Evolutionary conservation across 2,113 vertebrate genomes (phyloP).

Genomic region (Haemorhous mexicanus): DNA sequence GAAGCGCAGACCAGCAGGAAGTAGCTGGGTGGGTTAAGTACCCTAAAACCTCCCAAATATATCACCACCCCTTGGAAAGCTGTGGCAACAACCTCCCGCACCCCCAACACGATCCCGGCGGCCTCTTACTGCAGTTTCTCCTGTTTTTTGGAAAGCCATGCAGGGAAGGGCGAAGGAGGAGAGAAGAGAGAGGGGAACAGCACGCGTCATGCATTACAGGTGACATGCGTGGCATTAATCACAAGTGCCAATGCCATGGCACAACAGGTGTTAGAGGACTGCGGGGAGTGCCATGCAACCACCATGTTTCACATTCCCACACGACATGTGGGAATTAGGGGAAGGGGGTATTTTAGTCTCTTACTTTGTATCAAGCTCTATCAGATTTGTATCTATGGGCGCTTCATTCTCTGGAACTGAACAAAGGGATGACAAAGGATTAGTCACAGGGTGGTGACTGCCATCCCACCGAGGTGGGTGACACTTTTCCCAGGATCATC

Average conservation of each 20-base stretch:
- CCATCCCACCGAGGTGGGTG: background rate
- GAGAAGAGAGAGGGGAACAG: slow-evolving; percentile 3
- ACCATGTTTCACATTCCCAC: background rate
- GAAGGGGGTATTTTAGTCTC: background rate
- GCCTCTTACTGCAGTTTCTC: slow-evolving; percentile 49
- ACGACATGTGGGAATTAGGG: background rate
- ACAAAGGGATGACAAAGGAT: slow-evolving; percentile 23
- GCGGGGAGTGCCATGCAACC: background rate
- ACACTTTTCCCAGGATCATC: background rate
- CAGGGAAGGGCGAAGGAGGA: background rate
- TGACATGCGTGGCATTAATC: background rate
- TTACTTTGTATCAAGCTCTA: slow-evolving; percentile 97
- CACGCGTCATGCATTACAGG: background rate
- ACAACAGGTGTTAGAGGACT: background rate
- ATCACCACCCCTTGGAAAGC: background rate
- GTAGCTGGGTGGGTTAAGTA: background rate
- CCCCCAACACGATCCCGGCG: background rate
- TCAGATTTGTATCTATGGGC: slow-evolving; percentile 91
- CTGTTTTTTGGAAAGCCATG: slow-evolving; percentile 26
- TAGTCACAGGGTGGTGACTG: background rate
- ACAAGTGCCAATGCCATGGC: background rate
- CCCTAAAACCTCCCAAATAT: background rate
- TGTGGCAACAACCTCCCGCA: background rate
- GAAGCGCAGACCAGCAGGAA: fast-evolving
- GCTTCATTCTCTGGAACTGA: slow-evolving; percentile 87